Evolutionary conservation across 2,888 invertebrate genomes (phyloP).

Genomic region (Lymantria monacha): DNA sequence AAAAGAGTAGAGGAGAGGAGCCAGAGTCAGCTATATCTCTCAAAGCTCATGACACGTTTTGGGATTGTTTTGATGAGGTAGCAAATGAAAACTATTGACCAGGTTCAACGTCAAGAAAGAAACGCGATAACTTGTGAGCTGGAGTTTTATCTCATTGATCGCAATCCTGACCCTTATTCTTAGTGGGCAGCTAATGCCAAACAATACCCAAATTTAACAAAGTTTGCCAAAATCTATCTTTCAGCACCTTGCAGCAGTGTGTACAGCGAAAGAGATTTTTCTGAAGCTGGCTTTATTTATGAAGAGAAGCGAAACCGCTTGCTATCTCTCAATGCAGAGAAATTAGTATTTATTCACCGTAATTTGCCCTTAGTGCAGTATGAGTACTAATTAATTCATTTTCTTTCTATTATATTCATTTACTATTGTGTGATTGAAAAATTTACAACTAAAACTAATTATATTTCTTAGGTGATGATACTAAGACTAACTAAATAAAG

Average conservation of each 20-base stretch:
- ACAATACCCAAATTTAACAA: slow-evolving; percentile 3
- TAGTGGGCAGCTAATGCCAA: slow-evolving; percentile 3
- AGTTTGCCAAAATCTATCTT: slow-evolving; percentile 7
- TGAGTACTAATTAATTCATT: not conserved
- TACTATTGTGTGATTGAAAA: not conserved
- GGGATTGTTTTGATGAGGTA: slow-evolving; percentile 1
- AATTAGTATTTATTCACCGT: not conserved
- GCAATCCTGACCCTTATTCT: not conserved
- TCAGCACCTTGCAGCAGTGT: slow-evolving; percentile 4
- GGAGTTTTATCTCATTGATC: too few relatives aligned
- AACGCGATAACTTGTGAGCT: too few relatives aligned
- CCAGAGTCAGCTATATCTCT: slow-evolving; percentile 3
- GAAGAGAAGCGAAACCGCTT: not conserved
- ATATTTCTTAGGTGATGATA: not conserved
- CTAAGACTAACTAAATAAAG: too few relatives aligned
- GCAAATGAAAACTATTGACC: slow-evolving; percentile 3
- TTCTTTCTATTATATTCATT: not conserved
- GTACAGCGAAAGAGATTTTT: too few relatives aligned
- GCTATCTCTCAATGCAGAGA: not conserved
- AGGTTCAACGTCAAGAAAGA: not conserved
- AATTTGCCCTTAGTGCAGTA: not conserved
- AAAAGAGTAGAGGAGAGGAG: too few relatives aligned
- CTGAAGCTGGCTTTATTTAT: not conserved
- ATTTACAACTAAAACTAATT: not conserved
- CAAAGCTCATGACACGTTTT: slow-evolving; percentile 7